Conservation (phyloP, 2,113 vertebrate genomes). For the Empidonax traillii region DNA sequence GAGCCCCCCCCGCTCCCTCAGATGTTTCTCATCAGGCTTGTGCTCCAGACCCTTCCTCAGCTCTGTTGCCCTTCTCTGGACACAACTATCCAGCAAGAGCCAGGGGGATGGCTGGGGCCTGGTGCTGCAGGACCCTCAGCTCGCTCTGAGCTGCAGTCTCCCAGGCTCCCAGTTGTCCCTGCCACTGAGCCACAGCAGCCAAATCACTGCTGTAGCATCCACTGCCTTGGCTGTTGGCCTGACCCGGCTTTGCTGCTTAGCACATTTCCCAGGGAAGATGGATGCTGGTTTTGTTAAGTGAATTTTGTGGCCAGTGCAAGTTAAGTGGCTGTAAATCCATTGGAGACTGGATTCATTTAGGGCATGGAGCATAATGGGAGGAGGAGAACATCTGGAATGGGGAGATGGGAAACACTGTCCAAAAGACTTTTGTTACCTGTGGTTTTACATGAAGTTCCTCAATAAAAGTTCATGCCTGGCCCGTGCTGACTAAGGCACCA, state of each 20-base stretch:
- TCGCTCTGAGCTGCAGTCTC: accelerated
- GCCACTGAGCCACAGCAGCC: background rate
- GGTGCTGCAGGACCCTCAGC: background rate
- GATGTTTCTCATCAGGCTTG: background rate
- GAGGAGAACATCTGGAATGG: background rate
- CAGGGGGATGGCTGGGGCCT: accelerated
- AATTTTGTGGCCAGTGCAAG: background rate
- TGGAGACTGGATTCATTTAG: background rate
- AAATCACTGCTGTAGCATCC: background rate
- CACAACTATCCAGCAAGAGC: background rate
- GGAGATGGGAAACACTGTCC: background rate
- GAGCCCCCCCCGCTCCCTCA: background rate
- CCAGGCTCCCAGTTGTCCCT: accelerated
- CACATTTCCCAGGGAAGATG: background rate
- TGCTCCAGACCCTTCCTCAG: background rate
- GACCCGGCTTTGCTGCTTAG: background rate
- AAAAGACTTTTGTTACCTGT: background rate
- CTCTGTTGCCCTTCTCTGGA: background rate
- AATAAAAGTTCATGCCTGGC: background rate
- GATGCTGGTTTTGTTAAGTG: background rate
- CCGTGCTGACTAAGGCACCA: accelerated
- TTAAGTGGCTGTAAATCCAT: background rate
- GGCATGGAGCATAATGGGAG: accelerated
- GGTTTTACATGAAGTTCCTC: background rate
- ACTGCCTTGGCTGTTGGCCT: background rate